phyloP scores from a whole-genome alignment of 2,888 invertebrate genomes.

The Lithosia quadra region DNA sequence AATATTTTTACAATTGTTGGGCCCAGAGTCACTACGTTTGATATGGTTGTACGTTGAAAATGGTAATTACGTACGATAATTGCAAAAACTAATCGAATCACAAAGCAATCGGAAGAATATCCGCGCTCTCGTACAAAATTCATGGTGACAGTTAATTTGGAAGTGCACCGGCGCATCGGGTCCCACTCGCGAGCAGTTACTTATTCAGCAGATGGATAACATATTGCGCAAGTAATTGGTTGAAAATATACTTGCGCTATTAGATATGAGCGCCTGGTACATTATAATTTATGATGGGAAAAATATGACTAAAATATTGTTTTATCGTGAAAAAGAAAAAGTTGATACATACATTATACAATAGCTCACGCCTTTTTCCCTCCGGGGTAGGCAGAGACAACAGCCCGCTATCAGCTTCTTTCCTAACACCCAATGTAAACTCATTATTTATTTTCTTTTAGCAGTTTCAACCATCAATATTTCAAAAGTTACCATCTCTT shows the following conservation, averaged over 20 bases:
- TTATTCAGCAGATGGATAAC: slow-evolving; percentile 83
- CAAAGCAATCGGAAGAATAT: slow-evolving; percentile 79
- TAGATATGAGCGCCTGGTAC: slow-evolving; percentile 62
- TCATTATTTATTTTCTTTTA: too few relatives aligned
- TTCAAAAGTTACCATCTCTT: neutral
- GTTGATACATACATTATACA: neutral
- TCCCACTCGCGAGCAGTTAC: slow-evolving; percentile 65
- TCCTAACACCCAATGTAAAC: too few relatives aligned
- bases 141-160: slow-evolving; percentile 84
- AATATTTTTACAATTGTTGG: slow-evolving; percentile 25
- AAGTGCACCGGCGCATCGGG: slow-evolving; percentile 73
- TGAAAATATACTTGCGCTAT: slow-evolving; percentile 68
- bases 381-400: too few relatives aligned
- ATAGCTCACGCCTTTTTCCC: too few relatives aligned
- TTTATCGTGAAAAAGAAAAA: too few relatives aligned
- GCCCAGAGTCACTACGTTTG: neutral
- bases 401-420: too few relatives aligned
- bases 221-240: slow-evolving; percentile 82
- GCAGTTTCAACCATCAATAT: neutral
- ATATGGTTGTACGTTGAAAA: slow-evolving; percentile 29
- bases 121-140: slow-evolving; percentile 74
- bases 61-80: slow-evolving; percentile 67
- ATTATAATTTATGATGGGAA: slow-evolving; percentile 43
- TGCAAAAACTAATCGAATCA: slow-evolving; percentile 81
- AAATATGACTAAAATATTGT: neutral